phyloP scores from a whole-genome alignment of 2,797 vertebrate genomes.

The Limnodromus scolopaceus region DNA sequence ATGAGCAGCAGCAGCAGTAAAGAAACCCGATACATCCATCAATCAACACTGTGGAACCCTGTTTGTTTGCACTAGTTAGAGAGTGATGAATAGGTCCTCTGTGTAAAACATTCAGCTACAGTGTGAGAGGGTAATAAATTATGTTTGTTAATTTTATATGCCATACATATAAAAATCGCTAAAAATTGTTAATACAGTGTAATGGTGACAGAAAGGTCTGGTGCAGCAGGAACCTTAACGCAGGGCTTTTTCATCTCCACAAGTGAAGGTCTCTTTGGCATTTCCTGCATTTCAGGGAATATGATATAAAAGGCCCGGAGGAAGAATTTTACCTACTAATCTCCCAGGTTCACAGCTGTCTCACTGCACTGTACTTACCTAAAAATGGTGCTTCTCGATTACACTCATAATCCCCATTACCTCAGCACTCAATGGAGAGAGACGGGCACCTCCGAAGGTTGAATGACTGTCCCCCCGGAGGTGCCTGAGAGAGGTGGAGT shows the following conservation, averaged over 20 bases:
- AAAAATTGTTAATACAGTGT: constrained; percentile 43
- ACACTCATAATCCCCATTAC: rapidly evolving
- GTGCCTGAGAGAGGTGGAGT: background rate
- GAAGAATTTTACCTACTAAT: constrained; percentile 16
- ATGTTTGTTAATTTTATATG: constrained; percentile 66
- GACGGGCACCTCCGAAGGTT: background rate
- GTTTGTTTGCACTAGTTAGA: constrained; percentile 71
- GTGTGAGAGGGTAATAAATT: constrained; percentile 64
- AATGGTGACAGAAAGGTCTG: constrained; percentile 19
- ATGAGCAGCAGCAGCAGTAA: constrained; percentile 49
- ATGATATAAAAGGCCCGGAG: background rate
- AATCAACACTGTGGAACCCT: constrained; percentile 57
- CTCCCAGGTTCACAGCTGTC: background rate
- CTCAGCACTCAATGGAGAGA: background rate
- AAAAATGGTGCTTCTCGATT: background rate
- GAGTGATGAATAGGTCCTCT: constrained; percentile 72
- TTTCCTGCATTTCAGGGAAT: constrained; percentile 18
- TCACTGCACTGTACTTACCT: background rate
- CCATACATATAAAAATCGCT: constrained; percentile 42
- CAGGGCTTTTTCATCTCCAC: background rate
- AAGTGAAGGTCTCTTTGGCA: background rate
- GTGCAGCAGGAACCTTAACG: background rate
- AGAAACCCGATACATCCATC: constrained; percentile 67
- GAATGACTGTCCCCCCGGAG: background rate
- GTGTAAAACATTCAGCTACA: constrained; percentile 66